Evolutionary conservation across 2,888 invertebrate genomes (phyloP), one percentile per base, ranked within the genome.

Genomic region (Lypha dubia): DNA sequence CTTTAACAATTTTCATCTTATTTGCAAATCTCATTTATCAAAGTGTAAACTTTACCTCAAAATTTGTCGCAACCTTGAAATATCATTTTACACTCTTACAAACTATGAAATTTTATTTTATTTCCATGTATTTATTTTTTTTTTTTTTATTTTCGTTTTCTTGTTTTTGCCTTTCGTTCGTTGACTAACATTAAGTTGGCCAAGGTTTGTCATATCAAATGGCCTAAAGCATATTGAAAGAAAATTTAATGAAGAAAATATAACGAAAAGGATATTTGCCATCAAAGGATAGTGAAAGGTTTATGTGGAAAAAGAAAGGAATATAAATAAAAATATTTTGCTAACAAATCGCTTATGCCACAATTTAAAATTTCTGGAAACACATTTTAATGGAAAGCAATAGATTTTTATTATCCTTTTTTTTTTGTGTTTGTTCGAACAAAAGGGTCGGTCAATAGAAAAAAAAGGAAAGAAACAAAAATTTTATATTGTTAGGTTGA

Each of bases 171-270:
- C 15, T 38, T 73, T 58, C 49, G 44, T 67, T 73, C 63, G 56
- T 73, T 73, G 65, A 41, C 73, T 79, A 73, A 58, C 65, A 41
- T 46, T 80, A 80, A 73, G 79, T 80, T 74, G 73, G 79, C 73
- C 79, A 80, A 80, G 79, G 79, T 67, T 80, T 77, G 77, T 77
- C 77, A 77, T 77, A 77, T 77, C 60, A 77, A 70, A 68, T 77
- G 77, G 68, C 77, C 68, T 62, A 68, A 60, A 62, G 77, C 77
- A 49, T 5, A 68, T 68, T 62, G 60, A 35, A 51, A 9, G 46
- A 38, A 68, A 60, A 62, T 68, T 60, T 60, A 77, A 77, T 68
- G 44, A 44, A 60, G 24, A 68, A 62, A 60, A 38, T 32, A 32
- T 11, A 38, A 15, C 13, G 24, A 60, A 51, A 74, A 53, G 4